Evolutionary conservation across 37 sponge, comb jelly and placozoan species (phyloP), one percentile per base, ranked within the genome.

Genomic region (Aphrocallistes beatrix): DNA sequence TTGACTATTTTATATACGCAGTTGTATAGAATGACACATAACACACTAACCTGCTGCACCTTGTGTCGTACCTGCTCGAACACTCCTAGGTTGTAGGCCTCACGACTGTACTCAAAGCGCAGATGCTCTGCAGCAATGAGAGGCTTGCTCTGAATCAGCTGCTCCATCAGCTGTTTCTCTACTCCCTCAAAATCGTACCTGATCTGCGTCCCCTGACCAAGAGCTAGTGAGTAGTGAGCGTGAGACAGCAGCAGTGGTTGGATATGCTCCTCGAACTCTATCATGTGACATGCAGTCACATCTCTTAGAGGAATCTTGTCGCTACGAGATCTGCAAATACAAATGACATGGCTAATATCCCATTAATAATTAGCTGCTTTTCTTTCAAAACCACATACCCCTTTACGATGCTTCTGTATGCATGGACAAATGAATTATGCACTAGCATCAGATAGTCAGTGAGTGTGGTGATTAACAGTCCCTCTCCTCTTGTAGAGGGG

Each of bases 61-160:
- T 60, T 60, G 75, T 60, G 75, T 60, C 75, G 75, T 30, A 60
- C 75, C 75, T 60, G 75, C 75, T 60, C 75, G n/a, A 60, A 60
- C 75, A 60, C 75, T 25, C 75, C 75, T 28, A 60, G 34, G 75
- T 60, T 60, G 75, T 60, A 60, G 34, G 75, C 75, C 75, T 60
- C 75, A 60, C 75, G 75, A 60, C 6, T 60, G 75, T 60, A 60
- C 34, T 60, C 75, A 13, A 60, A 60, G 75, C 75, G 75, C 32
- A 60, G 75, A 60, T 60, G 75, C n/a, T 60, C 75, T 60, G 75
- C 75, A 3, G n/a, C 28, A 60, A 60, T 60, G 3, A 60, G 75
- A 60, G 75, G 75, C n/a, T 13, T 60, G 75, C n/a, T 60, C 75
- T 60, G 75, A 13, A 60, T 19, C 32, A 60, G n/a, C 34, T 60